Base-by-base conservation (phyloP, 1,140 invertebrate species). In the Zaprionus camerounensis region DNA sequence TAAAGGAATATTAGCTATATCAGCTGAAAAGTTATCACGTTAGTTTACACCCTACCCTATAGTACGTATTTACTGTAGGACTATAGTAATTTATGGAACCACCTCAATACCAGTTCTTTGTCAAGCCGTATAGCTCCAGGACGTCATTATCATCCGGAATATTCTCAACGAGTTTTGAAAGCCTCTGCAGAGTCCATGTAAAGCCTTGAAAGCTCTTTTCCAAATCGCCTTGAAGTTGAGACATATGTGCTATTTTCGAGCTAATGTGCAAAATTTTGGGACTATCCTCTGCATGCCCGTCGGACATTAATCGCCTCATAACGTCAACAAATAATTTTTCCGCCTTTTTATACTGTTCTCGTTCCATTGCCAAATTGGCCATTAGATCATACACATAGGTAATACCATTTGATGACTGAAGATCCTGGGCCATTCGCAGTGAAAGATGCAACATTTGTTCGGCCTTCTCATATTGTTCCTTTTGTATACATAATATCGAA, bases 331-430 rank as follows among this genome's bases (percentile, higher is more conserved):
- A 99, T 24, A 99, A 92, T 64, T 95, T 95, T 92, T 98, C 96
- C 7, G 98, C 97, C 93, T 98, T 98, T 75, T 95, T 93, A 81
- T 96, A 95, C 71, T 98, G 94, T 53, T 95, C 95, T 57, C 94
- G 93, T 81, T 97, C 94, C 85, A 98, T 95, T 15, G 97, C 97
- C 55, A 98, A 93, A 93, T 99, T 98, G 6, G 97, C 98, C 95
- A 99, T 95, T 6, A 97, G 84, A 94, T 99, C 98, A 91, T 96
- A 98, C 67, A 98, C 95, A 82, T 98, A 98, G 9, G 97, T 96
- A 57, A 98, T 93, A 4, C 96, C 97, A 78, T 96, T 93, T 74
- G 95, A 90, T 93, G 97, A 95, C 58, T 96, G 94, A 46, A 96
- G 93, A 82, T 97, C 96, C 92, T 98, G 97, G 7, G 98, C 97